Base-by-base conservation (phyloP, 2,797 vertebrate species). In the Scarus forsteni region DNA sequence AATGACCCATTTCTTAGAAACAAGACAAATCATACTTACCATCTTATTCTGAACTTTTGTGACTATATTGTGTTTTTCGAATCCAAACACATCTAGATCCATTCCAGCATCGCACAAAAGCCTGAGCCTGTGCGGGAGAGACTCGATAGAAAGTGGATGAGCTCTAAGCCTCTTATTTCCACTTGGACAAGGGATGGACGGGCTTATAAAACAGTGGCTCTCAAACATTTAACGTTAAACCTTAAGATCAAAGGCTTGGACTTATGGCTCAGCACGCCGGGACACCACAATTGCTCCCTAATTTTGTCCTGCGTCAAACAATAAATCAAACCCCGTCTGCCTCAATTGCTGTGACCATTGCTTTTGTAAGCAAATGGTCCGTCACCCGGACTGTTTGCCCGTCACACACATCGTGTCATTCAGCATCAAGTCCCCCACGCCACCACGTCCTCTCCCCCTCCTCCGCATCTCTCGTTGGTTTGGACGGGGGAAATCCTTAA, bases 401-500 rank as follows among this genome's bases (percentile, higher is more conserved):
- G 72, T 81, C 68, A 65, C 52, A 69, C 72, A 15, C 79, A 60
- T 40, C 54, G 36, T 55, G 73, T 70, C 70, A 72, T 3, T 8
- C 59, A 62, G 51, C 75, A 65, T 66, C 73, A 39, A 59, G 51
- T 15, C 79, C 73, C 57, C 59, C 77, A 7, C 77, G 27, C 40
- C 63, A 75, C 60, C 75, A 45, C 76, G 18, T 65, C 66, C 65
- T 11, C 63, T 18, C 66, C 10, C 55, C 60, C 77, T 60, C 77
- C 72, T 66, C 74, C 58, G 60, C 44, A 18, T 79, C 72, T 73
- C 50, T 80, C 84, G 86, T 71, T 80, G 87, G 56, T 82, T 81
- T 86, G 86, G 89, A 87, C 81, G 53, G 92, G 93, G 94, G 93
- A 93, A 95, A 94, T 94, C 94, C 93, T 95, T 85, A 76, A 86